A percentile compares a stretch with the other conserved stretches of the same genome.
Conservation (phyloP, 2,888 invertebrate genomes). For the Ormyrus rosae region DNA sequence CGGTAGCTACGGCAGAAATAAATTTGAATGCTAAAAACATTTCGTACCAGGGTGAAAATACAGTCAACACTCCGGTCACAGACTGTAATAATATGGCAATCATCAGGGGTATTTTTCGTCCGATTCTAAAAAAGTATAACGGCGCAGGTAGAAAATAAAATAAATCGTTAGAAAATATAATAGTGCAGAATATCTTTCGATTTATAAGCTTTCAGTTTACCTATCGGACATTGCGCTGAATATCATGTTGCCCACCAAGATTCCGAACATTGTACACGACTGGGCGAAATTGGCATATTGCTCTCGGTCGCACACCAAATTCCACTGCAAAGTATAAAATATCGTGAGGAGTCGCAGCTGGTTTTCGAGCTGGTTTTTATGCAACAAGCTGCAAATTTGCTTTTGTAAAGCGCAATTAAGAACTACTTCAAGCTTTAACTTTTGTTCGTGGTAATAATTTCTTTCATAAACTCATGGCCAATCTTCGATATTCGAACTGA, state of each 20-base stretch:
- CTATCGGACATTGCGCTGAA: conserved; percentile 78
- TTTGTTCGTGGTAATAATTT: too few species aligned
- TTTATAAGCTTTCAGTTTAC: conserved; percentile 64
- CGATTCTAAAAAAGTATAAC: conserved; percentile 77
- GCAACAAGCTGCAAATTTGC: too few species aligned
- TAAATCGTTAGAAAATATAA: not conserved
- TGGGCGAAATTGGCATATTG: conserved; percentile 79
- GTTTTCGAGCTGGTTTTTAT: too few species aligned
- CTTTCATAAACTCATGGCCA: too few species aligned
- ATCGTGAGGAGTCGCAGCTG: too few species aligned
- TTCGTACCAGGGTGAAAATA: conserved; percentile 79
- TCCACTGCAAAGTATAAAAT: conserved; percentile 75
- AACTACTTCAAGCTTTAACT: too few species aligned
- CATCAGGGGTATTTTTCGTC: conserved; percentile 81
- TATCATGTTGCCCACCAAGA: conserved; percentile 78
- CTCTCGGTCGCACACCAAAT: conserved; percentile 79
- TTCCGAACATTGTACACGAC: conserved; percentile 79
- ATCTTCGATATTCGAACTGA: too few species aligned
- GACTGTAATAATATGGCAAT: conserved; percentile 79
- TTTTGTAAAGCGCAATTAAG: too few species aligned
- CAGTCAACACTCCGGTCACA: conserved; percentile 78
- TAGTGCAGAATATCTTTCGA: not conserved
- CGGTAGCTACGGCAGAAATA: conserved; percentile 79
- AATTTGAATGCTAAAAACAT: conserved; percentile 80
- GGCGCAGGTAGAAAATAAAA: conserved; percentile 1